Evolutionary conservation across 1,140 invertebrate species (phyloP).

Genomic region (Eumeta japonica): DNA sequence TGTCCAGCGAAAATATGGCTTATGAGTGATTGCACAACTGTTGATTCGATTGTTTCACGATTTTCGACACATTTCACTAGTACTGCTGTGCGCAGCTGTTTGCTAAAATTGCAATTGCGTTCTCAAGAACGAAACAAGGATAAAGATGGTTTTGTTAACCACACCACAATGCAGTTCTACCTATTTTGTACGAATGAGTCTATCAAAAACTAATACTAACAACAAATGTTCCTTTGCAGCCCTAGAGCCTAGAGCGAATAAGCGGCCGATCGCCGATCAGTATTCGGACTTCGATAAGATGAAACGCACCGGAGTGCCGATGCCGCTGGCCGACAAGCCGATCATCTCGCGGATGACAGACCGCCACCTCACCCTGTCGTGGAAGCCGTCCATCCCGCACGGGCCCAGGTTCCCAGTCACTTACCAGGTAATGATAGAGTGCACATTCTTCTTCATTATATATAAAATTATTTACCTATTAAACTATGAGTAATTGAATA

Average conservation of each 20-base stretch:
- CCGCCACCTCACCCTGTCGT: conserved; percentile 79
- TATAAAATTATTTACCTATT: neutral
- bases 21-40: too few species aligned
- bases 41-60: too few species aligned
- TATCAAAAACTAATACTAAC: neutral
- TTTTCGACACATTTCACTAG: too few species aligned
- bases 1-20: too few species aligned
- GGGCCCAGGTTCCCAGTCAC: conserved; percentile 81
- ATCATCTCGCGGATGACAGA: conserved; percentile 88
- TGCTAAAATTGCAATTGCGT: too few species aligned
- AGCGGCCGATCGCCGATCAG: conserved; percentile 73
- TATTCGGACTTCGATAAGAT: conserved; percentile 83
- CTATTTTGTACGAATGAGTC: neutral
- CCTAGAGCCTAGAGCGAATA: conserved; percentile 64
- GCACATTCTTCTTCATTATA: neutral
- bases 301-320: conserved; percentile 74
- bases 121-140: too few species aligned
- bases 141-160: too few species aligned
- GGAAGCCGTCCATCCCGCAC: conserved; percentile 86
- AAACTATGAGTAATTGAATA: too few species aligned
- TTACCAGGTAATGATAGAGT: conserved; percentile 64
- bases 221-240: conserved; percentile 45
- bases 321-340: conserved; percentile 83
- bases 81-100: too few species aligned
- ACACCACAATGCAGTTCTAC: too few species aligned